These are phyloP conservation scores for Poicephalus meyeri DNA, from an alignment of 2,113 vertebrate species.

Conservation along the genomic window DNA sequence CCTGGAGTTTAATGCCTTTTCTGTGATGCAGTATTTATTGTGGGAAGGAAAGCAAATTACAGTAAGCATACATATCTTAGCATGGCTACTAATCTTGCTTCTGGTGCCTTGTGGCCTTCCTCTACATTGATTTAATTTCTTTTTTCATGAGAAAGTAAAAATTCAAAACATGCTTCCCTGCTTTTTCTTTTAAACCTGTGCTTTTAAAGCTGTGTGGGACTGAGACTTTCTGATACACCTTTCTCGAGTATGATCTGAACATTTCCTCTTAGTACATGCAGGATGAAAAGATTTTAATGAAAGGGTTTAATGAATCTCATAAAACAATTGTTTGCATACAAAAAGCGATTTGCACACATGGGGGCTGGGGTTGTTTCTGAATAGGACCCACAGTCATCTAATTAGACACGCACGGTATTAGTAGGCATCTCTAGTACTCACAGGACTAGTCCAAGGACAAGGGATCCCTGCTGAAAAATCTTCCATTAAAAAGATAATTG, in stretches of 20 bases:
- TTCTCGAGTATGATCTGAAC: not conserved
- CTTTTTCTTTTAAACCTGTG: not conserved
- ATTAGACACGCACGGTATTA: constrained; percentile 9
- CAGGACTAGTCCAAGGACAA: constrained; percentile 13
- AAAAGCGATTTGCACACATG: not conserved
- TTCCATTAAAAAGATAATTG: constrained; percentile 55
- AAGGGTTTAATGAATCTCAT: not conserved
- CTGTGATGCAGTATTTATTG: not conserved
- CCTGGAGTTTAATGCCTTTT: not conserved
- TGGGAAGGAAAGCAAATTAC: not conserved
- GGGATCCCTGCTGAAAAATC: constrained; percentile 47
- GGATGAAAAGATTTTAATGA: not conserved
- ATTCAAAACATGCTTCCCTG: not conserved
- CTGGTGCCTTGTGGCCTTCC: not conserved
- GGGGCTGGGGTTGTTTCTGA: not conserved
- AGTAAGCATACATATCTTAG: not conserved
- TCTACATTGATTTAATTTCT: not conserved
- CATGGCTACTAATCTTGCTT: not conserved
- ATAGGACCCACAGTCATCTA: not conserved
- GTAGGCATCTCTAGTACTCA: not conserved
- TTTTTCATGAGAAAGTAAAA: not conserved
- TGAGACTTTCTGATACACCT: not conserved
- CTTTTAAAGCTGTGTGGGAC: not conserved
- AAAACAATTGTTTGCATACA: constrained; percentile 6
- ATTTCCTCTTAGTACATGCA: not conserved